Evolutionary conservation across 2,113 vertebrate species (phyloP), one percentile per base, ranked within the genome.

Genomic region (Bufo gargarizans): DNA sequence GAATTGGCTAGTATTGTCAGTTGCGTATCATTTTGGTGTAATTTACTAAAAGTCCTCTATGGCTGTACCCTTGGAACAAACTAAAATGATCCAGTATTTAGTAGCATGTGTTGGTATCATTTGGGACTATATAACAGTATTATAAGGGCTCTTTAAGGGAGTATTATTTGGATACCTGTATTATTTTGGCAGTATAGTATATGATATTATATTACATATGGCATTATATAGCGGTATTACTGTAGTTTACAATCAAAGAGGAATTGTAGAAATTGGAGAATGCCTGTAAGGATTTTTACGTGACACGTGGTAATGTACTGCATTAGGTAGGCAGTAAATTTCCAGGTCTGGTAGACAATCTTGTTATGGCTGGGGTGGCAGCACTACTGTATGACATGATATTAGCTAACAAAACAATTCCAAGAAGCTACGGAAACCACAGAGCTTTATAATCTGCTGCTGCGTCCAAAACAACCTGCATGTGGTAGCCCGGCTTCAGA

Each of bases 391-490:
- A 69, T 53, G 45, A 67, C 85, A 69, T 77, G 59, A 80, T 69
- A 69, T 67, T 50, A 80, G 22, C 77, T 80, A 69, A 45, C 77
- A 55, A 69, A 53, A 33, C 9, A 5, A 79, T 80, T 80, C 79
- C 86, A 87, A 80, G 86, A 53, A 78, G 61, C 49, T 43, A 1
- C 49, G 63, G 77, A 87, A 71, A 80, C 77, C 86, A 45, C 86
- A 87, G 77, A 87, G 63, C 77, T 80, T 87, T 87, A 87, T 78
- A 58, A 13, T 22, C 77, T 71, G 86, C 86, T 87, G 63, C 86
- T 47, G 49, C 22, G 65, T 80, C 59, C 86, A 87, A 78, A 80
- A 67, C 86, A 87, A 67, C 77, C 17, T 87, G 63, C 50, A 65
- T 67, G 86, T 80, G 86, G 86, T 20, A n/a, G 61, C 19, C 17